phyloP scores from a whole-genome alignment of 2,797 vertebrate species.

The Myotis planiceps region DNA sequence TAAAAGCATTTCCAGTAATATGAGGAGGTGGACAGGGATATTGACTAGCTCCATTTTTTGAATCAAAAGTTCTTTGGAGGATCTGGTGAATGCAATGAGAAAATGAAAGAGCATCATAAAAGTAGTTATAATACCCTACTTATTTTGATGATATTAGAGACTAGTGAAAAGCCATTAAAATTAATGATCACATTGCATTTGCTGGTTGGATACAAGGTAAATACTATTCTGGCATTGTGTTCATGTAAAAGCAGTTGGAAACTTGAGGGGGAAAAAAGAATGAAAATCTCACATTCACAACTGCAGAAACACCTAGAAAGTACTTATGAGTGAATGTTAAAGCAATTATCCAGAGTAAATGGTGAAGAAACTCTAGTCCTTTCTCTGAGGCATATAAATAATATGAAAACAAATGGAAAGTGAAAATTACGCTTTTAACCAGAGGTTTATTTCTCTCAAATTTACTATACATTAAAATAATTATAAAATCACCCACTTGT shows the following conservation, averaged over 20 bases:
- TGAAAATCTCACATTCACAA: not conserved
- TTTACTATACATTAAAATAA: not conserved
- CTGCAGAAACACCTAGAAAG: not conserved
- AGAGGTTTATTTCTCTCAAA: not conserved
- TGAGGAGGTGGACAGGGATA: not conserved
- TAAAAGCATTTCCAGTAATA: conserved; percentile 59
- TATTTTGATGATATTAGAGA: not conserved
- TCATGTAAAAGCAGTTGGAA: not conserved
- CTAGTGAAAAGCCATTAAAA: conserved; percentile 36
- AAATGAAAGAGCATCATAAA: conserved; percentile 24
- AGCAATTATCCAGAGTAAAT: not conserved
- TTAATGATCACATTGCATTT: not conserved
- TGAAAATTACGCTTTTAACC: not conserved
- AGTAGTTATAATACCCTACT: not conserved
- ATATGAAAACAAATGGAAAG: not conserved
- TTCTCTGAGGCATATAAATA: not conserved
- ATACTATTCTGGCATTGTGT: not conserved
- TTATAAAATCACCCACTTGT: not conserved
- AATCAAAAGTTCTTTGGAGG: not conserved
- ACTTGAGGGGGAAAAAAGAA: not conserved
- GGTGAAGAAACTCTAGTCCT: not conserved
- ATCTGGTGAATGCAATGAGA: not conserved
- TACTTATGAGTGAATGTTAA: not conserved
- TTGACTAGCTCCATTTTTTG: not conserved
- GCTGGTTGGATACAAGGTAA: not conserved